phyloP scores from a whole-genome alignment of 2,113 vertebrate species.

The Ornithorhynchus anatinus region DNA sequence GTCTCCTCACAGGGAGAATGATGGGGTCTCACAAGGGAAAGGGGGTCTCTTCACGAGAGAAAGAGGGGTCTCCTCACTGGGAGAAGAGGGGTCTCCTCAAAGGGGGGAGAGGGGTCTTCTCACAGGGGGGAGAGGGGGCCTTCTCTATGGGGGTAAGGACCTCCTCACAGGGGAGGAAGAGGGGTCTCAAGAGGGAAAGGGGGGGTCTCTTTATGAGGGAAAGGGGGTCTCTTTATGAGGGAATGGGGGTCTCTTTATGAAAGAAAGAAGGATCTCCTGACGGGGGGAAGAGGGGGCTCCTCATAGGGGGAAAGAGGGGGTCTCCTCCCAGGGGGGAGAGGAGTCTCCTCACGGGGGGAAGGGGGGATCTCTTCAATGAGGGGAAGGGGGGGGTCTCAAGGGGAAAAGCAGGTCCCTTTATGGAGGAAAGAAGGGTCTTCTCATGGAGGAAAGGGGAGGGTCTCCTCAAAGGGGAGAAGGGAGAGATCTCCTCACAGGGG shows the following conservation, averaged over 20 bases:
- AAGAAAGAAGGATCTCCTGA: background rate
- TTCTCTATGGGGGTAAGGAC: background rate
- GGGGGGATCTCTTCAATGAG: background rate
- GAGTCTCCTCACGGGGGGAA: background rate
- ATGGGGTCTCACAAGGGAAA: background rate
- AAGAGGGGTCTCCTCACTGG: background rate
- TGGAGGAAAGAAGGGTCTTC: too few species aligned
- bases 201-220: background rate
- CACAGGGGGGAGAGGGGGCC: background rate
- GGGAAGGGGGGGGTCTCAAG: background rate
- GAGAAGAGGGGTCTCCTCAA: too few species aligned
- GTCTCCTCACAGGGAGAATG: background rate
- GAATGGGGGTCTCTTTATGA: background rate
- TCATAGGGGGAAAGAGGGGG: too few species aligned
- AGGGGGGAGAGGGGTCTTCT: background rate
- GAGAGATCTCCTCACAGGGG: background rate
- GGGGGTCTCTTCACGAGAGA: background rate
- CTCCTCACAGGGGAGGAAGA: background rate
- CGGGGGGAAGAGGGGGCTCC: too few species aligned
- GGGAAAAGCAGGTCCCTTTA: too few species aligned
- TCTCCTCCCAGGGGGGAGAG: background rate
- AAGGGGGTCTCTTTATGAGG: background rate
- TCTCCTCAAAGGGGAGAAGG: too few species aligned
- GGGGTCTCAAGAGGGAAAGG: background rate
- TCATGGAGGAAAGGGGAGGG: too few species aligned